Conservation (phyloP, 2,888 invertebrate genomes). For the Actias luna region DNA sequence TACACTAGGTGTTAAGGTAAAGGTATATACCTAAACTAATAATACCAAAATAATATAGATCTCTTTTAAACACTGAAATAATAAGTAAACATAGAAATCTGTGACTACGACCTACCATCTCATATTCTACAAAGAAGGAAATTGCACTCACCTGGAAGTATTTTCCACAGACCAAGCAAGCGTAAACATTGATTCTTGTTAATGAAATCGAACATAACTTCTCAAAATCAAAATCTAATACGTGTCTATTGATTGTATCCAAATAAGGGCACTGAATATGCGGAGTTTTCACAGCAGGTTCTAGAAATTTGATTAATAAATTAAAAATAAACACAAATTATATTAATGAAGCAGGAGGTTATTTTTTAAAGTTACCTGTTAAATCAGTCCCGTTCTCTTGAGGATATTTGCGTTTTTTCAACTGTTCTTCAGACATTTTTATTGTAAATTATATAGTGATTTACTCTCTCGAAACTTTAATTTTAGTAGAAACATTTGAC, state of each 20-base stretch:
- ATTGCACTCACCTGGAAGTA: slow-evolving; percentile 86
- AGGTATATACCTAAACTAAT: too few relatives aligned
- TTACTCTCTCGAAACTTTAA: neutral
- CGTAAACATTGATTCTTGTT: slow-evolving; percentile 99
- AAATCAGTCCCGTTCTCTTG: slow-evolving; percentile 49
- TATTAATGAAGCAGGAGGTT: slow-evolving; percentile 32
- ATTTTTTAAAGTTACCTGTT: slow-evolving; percentile 41
- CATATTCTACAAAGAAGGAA: neutral
- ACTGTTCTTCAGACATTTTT: slow-evolving; percentile 45
- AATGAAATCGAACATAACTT: slow-evolving; percentile 98
- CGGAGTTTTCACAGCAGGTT: slow-evolving; percentile 45
- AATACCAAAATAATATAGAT: too few relatives aligned
- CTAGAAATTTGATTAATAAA: slow-evolving; percentile 43
- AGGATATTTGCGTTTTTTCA: slow-evolving; percentile 57
- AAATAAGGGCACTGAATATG: slow-evolving; percentile 94
- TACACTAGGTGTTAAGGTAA: too few relatives aligned
- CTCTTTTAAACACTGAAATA: too few relatives aligned
- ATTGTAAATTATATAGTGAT: neutral
- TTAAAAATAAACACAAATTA: slow-evolving; percentile 8
- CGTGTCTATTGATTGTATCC: slow-evolving; percentile 98
- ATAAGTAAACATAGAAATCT: neutral
- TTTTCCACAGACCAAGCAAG: slow-evolving; percentile 99
- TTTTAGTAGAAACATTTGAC: too few relatives aligned
- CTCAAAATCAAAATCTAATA: slow-evolving; percentile 99
- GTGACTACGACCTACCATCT: neutral